These are phyloP conservation scores for Acronicta leporina DNA, from an alignment of 2,888 invertebrate genomes.

Conservation along the genomic window DNA sequence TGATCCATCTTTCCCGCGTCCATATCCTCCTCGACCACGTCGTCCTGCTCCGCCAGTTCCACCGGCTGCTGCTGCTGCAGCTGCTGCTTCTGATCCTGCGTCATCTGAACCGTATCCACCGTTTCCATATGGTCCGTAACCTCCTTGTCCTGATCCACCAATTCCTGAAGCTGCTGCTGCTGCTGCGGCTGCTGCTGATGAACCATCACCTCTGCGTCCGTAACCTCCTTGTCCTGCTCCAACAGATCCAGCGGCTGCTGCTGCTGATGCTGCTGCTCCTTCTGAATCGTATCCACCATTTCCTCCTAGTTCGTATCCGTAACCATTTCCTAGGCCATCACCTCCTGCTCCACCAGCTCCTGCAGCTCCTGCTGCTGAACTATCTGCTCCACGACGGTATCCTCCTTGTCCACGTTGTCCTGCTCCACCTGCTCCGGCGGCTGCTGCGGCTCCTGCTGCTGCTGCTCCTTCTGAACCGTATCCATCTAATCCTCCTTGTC, in stretches of 20 bases:
- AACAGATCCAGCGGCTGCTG: slow-evolving; percentile 12
- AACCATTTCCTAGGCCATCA: too few species aligned
- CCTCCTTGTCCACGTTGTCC: too few species aligned
- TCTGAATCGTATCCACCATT: too few species aligned
- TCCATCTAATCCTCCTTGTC: neutral
- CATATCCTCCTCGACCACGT: neutral
- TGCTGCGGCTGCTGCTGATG: slow-evolving; percentile 1
- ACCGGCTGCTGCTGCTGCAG: slow-evolving; percentile 2
- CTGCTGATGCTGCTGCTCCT: slow-evolving; percentile 12
- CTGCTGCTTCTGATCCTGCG: neutral
- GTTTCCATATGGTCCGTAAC: too few species aligned
- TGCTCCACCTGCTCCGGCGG: too few species aligned
- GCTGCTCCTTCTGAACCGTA: too few species aligned
- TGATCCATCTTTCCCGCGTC: neutral
- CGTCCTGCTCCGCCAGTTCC: neutral
- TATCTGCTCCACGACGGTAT: too few species aligned
- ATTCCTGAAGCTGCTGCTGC: neutral
- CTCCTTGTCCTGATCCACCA: neutral
- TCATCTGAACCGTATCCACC: neutral
- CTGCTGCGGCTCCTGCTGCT: too few species aligned
- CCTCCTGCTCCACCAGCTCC: too few species aligned
- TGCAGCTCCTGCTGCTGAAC: too few species aligned
- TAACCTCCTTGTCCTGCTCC: slow-evolving; percentile 4
- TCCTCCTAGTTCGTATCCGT: too few species aligned
- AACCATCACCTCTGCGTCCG: neutral